Percentiles rank a stretch among this genome's conserved stretches.
Conservation (phyloP, 2,888 invertebrate species). For the Enchytraeus crypticus region DNA sequence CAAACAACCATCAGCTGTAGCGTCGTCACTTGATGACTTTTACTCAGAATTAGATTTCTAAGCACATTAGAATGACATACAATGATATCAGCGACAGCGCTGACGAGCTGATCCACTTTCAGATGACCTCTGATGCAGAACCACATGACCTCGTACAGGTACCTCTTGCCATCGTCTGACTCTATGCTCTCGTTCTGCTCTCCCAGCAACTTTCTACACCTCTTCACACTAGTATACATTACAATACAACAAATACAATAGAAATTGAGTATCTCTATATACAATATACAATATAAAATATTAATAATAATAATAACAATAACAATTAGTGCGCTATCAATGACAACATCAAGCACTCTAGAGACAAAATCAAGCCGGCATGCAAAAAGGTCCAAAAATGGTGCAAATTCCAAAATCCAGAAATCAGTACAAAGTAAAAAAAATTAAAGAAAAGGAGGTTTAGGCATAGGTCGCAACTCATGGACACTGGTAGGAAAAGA, state of each 20-base stretch:
- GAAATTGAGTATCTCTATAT: neutral
- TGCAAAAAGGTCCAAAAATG: too few relatives aligned
- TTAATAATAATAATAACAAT: neutral
- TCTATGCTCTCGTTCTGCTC: neutral
- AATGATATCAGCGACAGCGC: slow-evolving; percentile 65
- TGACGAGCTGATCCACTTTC: slow-evolving; percentile 68
- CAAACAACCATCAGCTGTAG: too few relatives aligned
- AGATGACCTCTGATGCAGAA: slow-evolving; percentile 67
- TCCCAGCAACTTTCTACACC: slow-evolving; percentile 29
- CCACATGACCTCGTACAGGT: slow-evolving; percentile 70
- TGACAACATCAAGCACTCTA: neutral
- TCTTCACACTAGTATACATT: slow-evolving; percentile 33
- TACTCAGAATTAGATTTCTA: too few relatives aligned
- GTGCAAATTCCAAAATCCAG: too few relatives aligned
- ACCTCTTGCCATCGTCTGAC: slow-evolving; percentile 55
- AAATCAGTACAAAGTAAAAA: too few relatives aligned
- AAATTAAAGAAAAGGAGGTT: too few relatives aligned
- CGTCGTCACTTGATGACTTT: too few relatives aligned
- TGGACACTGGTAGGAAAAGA: too few relatives aligned
- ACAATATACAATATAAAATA: neutral
- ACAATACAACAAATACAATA: neutral
- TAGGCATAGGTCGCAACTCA: too few relatives aligned
- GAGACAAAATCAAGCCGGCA: neutral
- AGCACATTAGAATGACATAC: too few relatives aligned
- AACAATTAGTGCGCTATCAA: neutral